Percentiles rank a stretch among this genome's conserved stretches.
Conservation (phyloP, 2,113 vertebrate species). For the Cathartes aura region DNA sequence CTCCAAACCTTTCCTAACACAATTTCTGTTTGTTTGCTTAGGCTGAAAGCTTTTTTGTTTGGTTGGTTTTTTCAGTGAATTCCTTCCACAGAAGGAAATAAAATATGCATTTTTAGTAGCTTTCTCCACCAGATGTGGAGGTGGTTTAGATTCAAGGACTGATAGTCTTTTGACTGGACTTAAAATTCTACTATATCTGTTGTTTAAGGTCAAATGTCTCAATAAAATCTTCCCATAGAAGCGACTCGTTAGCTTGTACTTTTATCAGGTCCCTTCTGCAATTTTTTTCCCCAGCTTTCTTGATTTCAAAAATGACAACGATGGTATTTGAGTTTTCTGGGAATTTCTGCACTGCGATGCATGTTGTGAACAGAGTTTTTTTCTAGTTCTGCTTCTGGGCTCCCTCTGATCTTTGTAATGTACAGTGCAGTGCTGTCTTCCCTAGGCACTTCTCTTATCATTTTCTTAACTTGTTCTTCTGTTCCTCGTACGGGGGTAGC, state of each 20-base stretch:
- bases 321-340: slow-evolving; percentile 72
- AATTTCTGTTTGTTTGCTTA: neutral
- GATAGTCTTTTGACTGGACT: slow-evolving; percentile 63
- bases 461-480: slow-evolving; percentile 74
- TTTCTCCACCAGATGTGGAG: slow-evolving; percentile 60
- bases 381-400: slow-evolving; percentile 75
- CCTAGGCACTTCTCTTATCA: slow-evolving; percentile 64
- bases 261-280: slow-evolving; percentile 60
- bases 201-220: slow-evolving; percentile 26
- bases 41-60: slow-evolving; percentile 44
- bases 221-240: slow-evolving; percentile 51
- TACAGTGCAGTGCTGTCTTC: slow-evolving; percentile 63
- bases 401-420: slow-evolving; percentile 74
- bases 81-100: slow-evolving; percentile 49
- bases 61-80: slow-evolving; percentile 36
- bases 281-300: slow-evolving; percentile 49
- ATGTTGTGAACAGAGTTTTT: slow-evolving; percentile 69
- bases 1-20: neutral
- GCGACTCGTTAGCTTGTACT: neutral
- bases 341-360: slow-evolving; percentile 66
- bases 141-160: slow-evolving; percentile 39
- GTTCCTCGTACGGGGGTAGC: slow-evolving; percentile 6
- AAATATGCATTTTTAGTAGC: slow-evolving; percentile 27
- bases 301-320: slow-evolving; percentile 71
- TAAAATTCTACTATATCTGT: slow-evolving; percentile 33